phyloP scores from a whole-genome alignment of 2,888 invertebrate species.

The Pollenia griseotomentosa region DNA sequence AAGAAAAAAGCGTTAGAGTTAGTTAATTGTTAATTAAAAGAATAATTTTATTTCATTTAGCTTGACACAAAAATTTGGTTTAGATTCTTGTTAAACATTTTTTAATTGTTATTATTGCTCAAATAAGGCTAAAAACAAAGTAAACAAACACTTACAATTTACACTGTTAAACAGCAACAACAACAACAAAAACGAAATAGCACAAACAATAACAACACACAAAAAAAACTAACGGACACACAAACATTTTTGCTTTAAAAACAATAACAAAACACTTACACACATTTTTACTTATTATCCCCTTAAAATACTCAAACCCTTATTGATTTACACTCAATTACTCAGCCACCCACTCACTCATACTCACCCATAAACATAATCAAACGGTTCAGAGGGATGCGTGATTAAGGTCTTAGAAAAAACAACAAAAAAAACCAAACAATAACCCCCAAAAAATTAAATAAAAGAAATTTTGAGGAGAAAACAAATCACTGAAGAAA shows the following conservation, averaged over 20 bases:
- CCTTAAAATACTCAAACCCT: background rate
- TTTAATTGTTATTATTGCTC: constrained; percentile 57
- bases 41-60: constrained; percentile 5
- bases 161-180: constrained; percentile 22
- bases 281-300: background rate
- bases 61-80: constrained; percentile 15
- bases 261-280: constrained; percentile 7
- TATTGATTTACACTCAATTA: constrained; percentile 48
- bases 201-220: constrained; percentile 23
- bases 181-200: constrained; percentile 36
- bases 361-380: constrained; percentile 74
- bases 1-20: constrained; percentile 21
- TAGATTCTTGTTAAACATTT: constrained; percentile 35
- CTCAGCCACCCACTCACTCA: constrained; percentile 42
- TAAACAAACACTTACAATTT: constrained; percentile 39
- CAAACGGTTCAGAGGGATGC: constrained; percentile 84
- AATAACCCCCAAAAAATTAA: constrained; percentile 1
- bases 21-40: constrained; percentile 41
- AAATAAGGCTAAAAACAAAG: constrained; percentile 35
- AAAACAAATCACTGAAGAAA: constrained; percentile 37
- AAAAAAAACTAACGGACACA: constrained; percentile 43
- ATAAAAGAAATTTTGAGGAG: constrained; percentile 32
- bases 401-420: constrained; percentile 78
- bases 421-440: constrained; percentile 22
- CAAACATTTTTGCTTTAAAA: background rate